Evolutionary conservation across 2,113 vertebrate species (phyloP), one percentile per base, ranked within the genome.

Genomic region (Bungarus multicinctus): DNA sequence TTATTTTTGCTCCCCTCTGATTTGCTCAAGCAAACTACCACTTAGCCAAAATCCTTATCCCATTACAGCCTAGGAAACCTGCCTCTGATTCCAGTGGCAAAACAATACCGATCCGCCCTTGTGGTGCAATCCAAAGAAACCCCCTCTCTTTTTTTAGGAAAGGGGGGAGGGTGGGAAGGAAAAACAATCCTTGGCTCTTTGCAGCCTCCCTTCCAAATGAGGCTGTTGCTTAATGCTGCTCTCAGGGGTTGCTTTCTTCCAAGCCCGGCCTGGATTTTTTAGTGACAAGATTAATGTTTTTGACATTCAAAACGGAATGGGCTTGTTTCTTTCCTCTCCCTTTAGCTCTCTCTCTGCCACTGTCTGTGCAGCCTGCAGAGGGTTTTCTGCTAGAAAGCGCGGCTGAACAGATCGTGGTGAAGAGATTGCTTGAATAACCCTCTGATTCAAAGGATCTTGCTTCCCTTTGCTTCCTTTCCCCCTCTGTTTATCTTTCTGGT

Each of bases 231-330:
- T 64, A 57, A 53, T 25, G 50, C 54, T 91, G 58, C 91, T 93
- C 92, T 27, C 0, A 0, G 45, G 90, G 69, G 34, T 0, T 8
- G 23, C 18, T 16, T 57, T 53, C 60, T 86, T 55, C 0, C 69
- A 0, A 47, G 0, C 0, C 6, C 2, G 69, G 90, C 64, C 11
- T 18, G 14, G 5, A 7, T 47, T 8, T 74, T 91, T 43, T 27
- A 25, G 9, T 16, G 10, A 58, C 0, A 86, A 88, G 90, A 47
- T 60, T 58, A 89, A 60, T 55, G 27, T 53, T 57, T 55, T n/a
- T 91, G 58, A 47, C 0, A 0, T 81, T 27, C 64, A 91, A 20
- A 92, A 87, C 87, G 85, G 53, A 93, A 89, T 60, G 2, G 60
- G 60, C 60, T 69, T 14, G 11, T 16, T 69, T 16, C 30, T 14